Evolutionary conservation across 2,113 vertebrate species (phyloP), one percentile per base, ranked within the genome.

Genomic region (Oenanthe oenanthe): DNA sequence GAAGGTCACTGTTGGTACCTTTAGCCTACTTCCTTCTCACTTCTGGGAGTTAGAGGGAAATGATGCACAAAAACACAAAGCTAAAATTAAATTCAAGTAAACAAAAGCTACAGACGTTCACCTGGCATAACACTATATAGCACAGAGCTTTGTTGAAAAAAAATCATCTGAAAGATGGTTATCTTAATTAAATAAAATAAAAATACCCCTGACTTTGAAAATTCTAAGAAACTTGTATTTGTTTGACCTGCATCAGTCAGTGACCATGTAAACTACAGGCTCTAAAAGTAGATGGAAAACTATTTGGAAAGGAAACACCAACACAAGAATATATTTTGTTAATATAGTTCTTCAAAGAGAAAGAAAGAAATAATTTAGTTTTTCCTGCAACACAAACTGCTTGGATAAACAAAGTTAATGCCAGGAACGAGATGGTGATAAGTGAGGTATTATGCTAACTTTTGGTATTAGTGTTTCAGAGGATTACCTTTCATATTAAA

Each of bases 51-150:
- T 58, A 68, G 74, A 48, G 43, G 85, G 88, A 95, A 96, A 57
- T 5, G 1, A 68, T 42, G 20, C 7, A 85, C n/a, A 76, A 82
- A 96, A 56, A 40, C 9, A 91, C 42, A 71, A 62, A 66, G 67
- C 50, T 85, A 93, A 95, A 85, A 58, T 76, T 92, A 90, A 90
- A 90, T 45, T 2, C 32, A 80, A 76, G 34, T 36, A 62, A 91
- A 94, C 45, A 88, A 85, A 86, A 57, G 0, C 9, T 24, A 11
- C 47, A 61, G 62, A 50, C 4, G 7, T 51, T 83, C 65, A 65
- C 26, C 74, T 85, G 66, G 10, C 24, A 54, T 47, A 79, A 79
- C 32, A 42, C 11, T 50, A 7, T 9, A 47, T 31, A 20, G 50
- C 45, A 50, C 42, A 45, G 31, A 61, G 26, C 28, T 47, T 85